These are phyloP conservation scores for Scaptomyza cyrtandrae DNA, from an alignment of 2,888 invertebrate genomes.

Conservation along the genomic window DNA sequence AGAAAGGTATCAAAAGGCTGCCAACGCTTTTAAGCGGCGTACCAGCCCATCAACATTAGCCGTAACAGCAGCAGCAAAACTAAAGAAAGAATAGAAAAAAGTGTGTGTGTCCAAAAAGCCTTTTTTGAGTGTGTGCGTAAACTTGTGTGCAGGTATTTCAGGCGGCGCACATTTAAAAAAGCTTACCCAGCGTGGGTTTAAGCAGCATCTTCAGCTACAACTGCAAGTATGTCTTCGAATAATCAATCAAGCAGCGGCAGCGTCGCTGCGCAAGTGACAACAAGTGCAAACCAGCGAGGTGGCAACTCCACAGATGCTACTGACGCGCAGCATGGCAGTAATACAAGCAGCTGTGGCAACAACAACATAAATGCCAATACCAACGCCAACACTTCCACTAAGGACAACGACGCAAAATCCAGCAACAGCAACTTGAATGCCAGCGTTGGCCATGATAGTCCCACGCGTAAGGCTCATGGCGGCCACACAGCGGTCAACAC, in stretches of 20 bases:
- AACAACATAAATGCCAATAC: constrained; percentile 31
- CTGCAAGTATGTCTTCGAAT: constrained; percentile 82
- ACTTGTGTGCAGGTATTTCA: constrained; percentile 12
- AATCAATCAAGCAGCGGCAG: constrained; percentile 77
- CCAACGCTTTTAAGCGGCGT: constrained; percentile 64
- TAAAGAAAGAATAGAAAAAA: constrained; percentile 37
- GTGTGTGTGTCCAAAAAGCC: constrained; percentile 49
- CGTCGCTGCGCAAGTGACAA: constrained; percentile 62
- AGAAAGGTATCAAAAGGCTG: constrained; percentile 36
- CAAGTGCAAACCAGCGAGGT: constrained; percentile 65
- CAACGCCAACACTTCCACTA: constrained; percentile 17
- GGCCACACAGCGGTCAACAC: constrained; percentile 67
- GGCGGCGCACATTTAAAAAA: constrained; percentile 8
- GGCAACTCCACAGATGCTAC: constrained; percentile 87
- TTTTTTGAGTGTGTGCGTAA: constrained; percentile 7
- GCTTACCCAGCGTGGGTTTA: constrained; percentile 47
- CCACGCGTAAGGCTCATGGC: constrained; percentile 64
- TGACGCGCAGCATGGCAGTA: constrained; percentile 85
- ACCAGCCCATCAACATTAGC: constrained; percentile 30
- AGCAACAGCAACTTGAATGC: constrained; percentile 36
- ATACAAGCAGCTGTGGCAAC: constrained; percentile 29
- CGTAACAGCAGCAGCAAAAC: constrained; percentile 20
- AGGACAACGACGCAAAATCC: constrained; percentile 27
- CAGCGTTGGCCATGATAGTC: constrained; percentile 51
- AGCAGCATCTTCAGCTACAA: constrained; percentile 15